phyloP scores from a whole-genome alignment of 2,113 vertebrate genomes.

The Pteruthius melanotis region DNA sequence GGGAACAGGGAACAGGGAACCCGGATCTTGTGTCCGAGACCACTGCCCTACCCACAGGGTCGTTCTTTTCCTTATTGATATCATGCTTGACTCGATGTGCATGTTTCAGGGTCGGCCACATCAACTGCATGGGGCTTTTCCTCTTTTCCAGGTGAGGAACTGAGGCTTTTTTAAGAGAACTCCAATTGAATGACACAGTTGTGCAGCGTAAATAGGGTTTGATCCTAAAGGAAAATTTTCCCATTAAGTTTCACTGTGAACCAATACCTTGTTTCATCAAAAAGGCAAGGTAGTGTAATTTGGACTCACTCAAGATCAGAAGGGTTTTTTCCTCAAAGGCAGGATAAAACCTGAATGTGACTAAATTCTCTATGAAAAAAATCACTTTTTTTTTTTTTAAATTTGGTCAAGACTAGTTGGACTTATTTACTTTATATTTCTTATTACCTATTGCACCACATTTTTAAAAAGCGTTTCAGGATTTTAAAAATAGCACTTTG shows the following conservation, averaged over 20 bases:
- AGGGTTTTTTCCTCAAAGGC: neutral
- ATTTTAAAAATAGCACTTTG: neutral
- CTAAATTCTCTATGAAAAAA: neutral
- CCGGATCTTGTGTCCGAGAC: neutral
- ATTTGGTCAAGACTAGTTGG: neutral
- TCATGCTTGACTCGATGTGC: accelerated
- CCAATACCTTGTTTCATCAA: neutral
- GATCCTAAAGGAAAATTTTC: neutral
- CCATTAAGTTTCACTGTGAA: neutral
- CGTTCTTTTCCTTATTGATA: neutral
- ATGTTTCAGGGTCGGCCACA: accelerated
- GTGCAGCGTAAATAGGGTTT: neutral
- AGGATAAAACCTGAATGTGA: neutral
- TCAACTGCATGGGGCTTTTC: neutral
- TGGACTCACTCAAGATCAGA: neutral
- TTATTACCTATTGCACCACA: neutral
- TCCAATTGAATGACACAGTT: neutral
- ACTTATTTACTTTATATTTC: neutral
- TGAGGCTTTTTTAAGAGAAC: neutral
- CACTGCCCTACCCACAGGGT: neutral
- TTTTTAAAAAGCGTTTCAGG: neutral
- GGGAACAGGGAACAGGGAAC: neutral
- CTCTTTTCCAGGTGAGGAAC: neutral
- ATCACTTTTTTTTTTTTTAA: neutral
- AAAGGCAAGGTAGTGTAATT: neutral